Evolutionary conservation across 2,113 vertebrate genomes (phyloP).

Genomic region (Chascanopsetta lugubris): DNA sequence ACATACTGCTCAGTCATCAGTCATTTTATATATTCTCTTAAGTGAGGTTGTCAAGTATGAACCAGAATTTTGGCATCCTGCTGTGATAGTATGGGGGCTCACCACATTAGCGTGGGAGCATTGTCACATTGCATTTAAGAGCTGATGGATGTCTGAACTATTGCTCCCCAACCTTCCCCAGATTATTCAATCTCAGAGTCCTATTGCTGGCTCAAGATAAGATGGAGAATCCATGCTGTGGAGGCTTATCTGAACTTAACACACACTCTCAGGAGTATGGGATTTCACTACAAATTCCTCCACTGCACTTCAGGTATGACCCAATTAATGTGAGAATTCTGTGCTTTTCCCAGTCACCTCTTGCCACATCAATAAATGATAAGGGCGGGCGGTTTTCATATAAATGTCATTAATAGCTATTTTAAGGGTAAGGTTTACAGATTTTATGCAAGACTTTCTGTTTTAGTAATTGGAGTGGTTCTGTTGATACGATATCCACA

Average conservation of each 20-base stretch:
- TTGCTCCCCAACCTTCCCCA: conserved; percentile 74
- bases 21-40: conserved; percentile 50
- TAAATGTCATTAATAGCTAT: conserved; percentile 26
- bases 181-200: conserved; percentile 81
- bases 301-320: conserved; percentile 78
- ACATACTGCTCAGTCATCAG: conserved; percentile 23
- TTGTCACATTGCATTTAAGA: conserved; percentile 79
- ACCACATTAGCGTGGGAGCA: conserved; percentile 69
- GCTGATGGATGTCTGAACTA: conserved; percentile 76
- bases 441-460: neutral
- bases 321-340: conserved; percentile 78
- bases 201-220: conserved; percentile 80
- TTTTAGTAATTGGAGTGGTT: neutral
- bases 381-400: conserved; percentile 68
- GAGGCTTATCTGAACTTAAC: conserved; percentile 81
- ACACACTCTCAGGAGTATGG: conserved; percentile 76
- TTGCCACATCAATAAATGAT: conserved; percentile 70
- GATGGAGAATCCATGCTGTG: conserved; percentile 79
- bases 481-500: neutral
- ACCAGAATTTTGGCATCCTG: conserved; percentile 48
- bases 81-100: conserved; percentile 41
- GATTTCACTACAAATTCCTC: conserved; percentile 78
- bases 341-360: conserved; percentile 58
- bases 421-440: neutral
- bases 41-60: conserved; percentile 43